Evolutionary conservation across 1,140 invertebrate species (phyloP).

Genomic region (Euura lappo): DNA sequence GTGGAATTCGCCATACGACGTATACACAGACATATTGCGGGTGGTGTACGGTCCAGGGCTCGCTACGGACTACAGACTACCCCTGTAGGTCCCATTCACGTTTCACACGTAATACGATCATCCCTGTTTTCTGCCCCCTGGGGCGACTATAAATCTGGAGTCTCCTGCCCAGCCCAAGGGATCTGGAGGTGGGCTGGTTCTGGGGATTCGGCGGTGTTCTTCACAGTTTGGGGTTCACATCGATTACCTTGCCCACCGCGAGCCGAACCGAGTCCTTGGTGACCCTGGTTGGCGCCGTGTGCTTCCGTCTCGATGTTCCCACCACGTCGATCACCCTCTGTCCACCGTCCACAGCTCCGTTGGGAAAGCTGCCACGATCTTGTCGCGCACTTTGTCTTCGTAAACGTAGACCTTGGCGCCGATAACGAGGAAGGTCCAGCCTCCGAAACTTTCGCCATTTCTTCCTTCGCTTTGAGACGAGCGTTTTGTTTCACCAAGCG

Average conservation of each 20-base stretch:
- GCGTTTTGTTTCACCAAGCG: too few species aligned
- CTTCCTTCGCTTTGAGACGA: too few species aligned
- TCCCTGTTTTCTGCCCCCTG: background rate
- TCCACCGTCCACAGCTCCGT: background rate
- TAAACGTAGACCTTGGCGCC: background rate
- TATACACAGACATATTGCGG: background rate
- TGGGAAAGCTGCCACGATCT: background rate
- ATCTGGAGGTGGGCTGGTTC: background rate
- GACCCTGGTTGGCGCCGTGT: too few species aligned
- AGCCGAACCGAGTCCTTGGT: too few species aligned
- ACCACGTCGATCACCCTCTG: background rate
- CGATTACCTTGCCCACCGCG: background rate
- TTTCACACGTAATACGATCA: background rate
- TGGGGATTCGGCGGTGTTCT: background rate
- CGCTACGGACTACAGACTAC: background rate
- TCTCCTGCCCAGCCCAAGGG: background rate
- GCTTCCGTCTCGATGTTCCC: background rate
- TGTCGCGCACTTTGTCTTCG: slow-evolving; percentile 1
- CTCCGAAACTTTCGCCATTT: too few species aligned
- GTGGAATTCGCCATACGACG: background rate
- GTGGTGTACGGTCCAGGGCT: background rate
- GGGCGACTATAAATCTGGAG: slow-evolving; percentile 4
- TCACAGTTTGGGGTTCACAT: slow-evolving; percentile 5
- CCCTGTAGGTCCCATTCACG: background rate
- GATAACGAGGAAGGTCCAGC: too few species aligned